These are phyloP conservation scores for Cheilosia vernalis DNA, from an alignment of 2,888 invertebrate species.

Conservation along the genomic window DNA sequence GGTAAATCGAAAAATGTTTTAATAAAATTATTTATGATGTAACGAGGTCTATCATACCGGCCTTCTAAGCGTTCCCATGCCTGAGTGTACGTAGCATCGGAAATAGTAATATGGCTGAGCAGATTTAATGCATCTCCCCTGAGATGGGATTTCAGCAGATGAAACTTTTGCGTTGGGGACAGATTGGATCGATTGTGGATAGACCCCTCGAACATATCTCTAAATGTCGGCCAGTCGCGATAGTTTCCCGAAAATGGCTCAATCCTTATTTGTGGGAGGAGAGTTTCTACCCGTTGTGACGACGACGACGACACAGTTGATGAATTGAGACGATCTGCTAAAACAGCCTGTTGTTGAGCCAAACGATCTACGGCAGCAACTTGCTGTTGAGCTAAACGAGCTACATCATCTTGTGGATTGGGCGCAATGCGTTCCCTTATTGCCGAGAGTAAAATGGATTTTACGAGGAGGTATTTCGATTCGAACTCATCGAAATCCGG, in stretches of 20 bases:
- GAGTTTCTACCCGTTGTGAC: background rate
- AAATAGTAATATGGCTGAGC: slow-evolving; percentile 16
- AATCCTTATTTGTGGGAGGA: background rate
- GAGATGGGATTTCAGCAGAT: background rate
- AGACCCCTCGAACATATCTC: background rate
- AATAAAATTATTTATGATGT: slow-evolving; percentile 13
- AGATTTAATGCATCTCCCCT: slow-evolving; percentile 18
- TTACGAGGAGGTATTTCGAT: background rate
- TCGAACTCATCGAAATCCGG: background rate
- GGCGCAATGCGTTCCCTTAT: too few species aligned
- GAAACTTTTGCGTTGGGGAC: background rate
- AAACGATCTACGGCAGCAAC: too few species aligned
- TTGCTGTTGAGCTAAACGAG: too few species aligned
- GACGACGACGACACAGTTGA: background rate
- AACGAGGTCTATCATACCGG: background rate
- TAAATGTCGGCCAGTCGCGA: background rate
- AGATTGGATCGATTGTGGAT: too few species aligned
- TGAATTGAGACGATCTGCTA: background rate
- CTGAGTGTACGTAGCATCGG: background rate
- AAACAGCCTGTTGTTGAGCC: background rate
- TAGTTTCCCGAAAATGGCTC: background rate
- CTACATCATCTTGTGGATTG: too few species aligned
- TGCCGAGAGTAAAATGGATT: too few species aligned
- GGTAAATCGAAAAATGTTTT: slow-evolving; percentile 23
- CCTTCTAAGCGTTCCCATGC: too few species aligned